Conservation (phyloP, 2,113 vertebrate species). For the Orthochromis malagaraziensis region DNA sequence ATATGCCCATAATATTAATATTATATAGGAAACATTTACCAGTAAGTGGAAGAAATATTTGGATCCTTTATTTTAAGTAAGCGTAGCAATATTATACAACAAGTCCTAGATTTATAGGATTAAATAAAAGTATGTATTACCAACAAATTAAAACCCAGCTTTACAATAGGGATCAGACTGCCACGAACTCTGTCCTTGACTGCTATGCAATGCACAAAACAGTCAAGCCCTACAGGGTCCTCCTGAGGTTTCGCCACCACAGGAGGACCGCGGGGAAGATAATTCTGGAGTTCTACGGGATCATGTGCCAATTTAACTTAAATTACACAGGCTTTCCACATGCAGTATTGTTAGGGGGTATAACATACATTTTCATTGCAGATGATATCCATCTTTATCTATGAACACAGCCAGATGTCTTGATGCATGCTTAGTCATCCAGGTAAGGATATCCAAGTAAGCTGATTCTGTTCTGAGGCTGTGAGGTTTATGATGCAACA, state of each 20-base stretch:
- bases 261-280: fast-evolving
- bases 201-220: neutral
- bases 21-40: neutral
- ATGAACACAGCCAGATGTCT: neutral
- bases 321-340: neutral
- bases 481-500: neutral
- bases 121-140: neutral
- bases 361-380: neutral
- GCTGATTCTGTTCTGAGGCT: neutral
- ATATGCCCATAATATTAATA: neutral
- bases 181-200: neutral
- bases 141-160: neutral
- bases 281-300: fast-evolving
- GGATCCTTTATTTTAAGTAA: neutral
- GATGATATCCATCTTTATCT: neutral
- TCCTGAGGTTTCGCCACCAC: neutral
- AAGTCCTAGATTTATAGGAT: neutral
- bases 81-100: neutral
- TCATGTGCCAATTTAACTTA: neutral
- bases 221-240: fast-evolving
- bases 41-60: neutral
- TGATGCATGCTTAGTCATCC: neutral
- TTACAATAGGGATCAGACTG: fast-evolving
- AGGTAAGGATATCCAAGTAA: neutral
- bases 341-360: neutral